phyloP scores from a whole-genome alignment of 2,888 invertebrate species.

The Protophormia terraenovae region DNA sequence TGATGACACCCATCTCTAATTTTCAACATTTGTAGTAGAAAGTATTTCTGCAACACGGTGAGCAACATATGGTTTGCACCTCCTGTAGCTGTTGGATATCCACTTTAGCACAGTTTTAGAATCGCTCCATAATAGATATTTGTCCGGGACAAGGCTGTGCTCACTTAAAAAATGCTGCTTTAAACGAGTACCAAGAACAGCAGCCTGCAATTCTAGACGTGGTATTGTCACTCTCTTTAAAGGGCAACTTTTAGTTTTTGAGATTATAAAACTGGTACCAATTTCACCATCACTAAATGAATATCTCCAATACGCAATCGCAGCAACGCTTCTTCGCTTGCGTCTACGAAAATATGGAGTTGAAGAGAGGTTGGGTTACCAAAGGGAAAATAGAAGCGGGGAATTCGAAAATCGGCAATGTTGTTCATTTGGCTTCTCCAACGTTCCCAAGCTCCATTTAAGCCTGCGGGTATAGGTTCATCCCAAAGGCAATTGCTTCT shows the following conservation, averaged over 20 bases:
- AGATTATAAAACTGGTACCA: slow-evolving; percentile 18
- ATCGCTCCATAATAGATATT: slow-evolving; percentile 7
- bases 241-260: slow-evolving; percentile 49
- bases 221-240: slow-evolving; percentile 34
- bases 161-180: not conserved
- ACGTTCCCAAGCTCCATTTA: slow-evolving; percentile 20
- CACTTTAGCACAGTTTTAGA: slow-evolving; percentile 35
- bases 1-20: slow-evolving; percentile 6
- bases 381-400: slow-evolving; percentile 18
- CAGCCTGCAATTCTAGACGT: slow-evolving; percentile 29
- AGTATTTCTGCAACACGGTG: slow-evolving; percentile 10
- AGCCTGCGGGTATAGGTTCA: slow-evolving; percentile 5
- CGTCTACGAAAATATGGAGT: slow-evolving; percentile 51
- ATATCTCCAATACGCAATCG: slow-evolving; percentile 40
- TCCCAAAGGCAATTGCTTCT: not conserved
- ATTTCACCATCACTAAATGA: not conserved
- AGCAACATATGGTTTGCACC: slow-evolving; percentile 23
- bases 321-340: slow-evolving; percentile 39
- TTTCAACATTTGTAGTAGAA: not conserved
- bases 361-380: not conserved
- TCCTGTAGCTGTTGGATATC: not conserved
- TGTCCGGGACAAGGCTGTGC: not conserved
- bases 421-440: slow-evolving; percentile 20
- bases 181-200: slow-evolving; percentile 29
- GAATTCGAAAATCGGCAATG: slow-evolving; percentile 2